phyloP scores from a whole-genome alignment of 2,888 invertebrate genomes.

The Unio delphinus region DNA sequence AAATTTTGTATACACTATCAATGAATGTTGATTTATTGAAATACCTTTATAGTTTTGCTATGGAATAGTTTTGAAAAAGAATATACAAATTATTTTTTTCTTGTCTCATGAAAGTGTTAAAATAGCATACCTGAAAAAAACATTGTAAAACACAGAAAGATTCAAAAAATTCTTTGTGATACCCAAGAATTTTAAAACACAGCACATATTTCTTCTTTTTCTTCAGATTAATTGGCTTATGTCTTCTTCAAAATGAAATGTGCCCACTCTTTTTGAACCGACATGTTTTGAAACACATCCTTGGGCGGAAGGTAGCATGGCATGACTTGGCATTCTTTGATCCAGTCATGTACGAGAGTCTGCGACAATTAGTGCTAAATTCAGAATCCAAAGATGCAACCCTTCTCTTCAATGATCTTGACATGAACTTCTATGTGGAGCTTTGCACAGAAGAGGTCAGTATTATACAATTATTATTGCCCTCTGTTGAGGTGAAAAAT shows the following conservation, averaged over 20 bases:
- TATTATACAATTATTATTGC: neutral
- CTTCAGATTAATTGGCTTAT: slow-evolving; percentile 93
- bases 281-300: slow-evolving; percentile 94
- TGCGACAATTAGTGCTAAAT: slow-evolving; percentile 83
- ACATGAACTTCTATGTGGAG: slow-evolving; percentile 91
- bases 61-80: too few relatives aligned
- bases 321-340: slow-evolving; percentile 99
- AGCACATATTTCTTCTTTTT: slow-evolving; percentile 7
- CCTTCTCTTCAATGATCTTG: slow-evolving; percentile 80
- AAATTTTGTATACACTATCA: too few relatives aligned
- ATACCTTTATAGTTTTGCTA: too few relatives aligned
- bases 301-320: slow-evolving; percentile 93
- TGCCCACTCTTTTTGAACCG: slow-evolving; percentile 96
- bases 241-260: slow-evolving; percentile 96
- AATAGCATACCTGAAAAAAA: too few relatives aligned
- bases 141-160: too few relatives aligned
- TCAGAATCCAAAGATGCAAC: slow-evolving; percentile 67
- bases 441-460: slow-evolving; percentile 89
- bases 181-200: neutral
- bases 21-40: too few relatives aligned
- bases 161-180: too few relatives aligned
- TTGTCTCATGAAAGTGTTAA: too few relatives aligned
- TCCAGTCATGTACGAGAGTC: slow-evolving; percentile 95
- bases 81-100: too few relatives aligned
- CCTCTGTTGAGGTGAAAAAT: too few relatives aligned